Evolutionary conservation across 2,113 vertebrate genomes (phyloP).

Genomic region (Haemorhous mexicanus): DNA sequence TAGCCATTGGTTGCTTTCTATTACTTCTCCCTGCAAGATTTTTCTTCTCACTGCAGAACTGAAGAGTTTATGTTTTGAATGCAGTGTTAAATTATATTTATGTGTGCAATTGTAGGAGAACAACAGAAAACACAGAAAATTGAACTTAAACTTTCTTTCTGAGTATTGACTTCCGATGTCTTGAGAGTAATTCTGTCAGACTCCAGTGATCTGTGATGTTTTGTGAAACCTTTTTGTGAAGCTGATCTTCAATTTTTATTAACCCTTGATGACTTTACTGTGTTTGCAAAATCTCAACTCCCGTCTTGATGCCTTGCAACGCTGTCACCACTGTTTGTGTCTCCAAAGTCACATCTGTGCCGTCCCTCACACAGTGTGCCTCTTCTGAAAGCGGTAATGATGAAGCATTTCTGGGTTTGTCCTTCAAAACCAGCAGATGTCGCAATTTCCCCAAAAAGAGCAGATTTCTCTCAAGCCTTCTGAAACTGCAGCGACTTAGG

Average conservation of each 20-base stretch:
- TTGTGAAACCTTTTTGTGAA: not conserved
- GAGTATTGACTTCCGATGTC: not conserved
- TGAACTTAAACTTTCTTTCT: not conserved
- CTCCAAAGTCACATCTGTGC: not conserved
- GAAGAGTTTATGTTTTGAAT: not conserved
- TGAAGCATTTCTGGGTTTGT: not conserved
- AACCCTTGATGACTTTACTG: not conserved
- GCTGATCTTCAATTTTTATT: not conserved
- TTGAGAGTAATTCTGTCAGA: not conserved
- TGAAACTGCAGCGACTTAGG: not conserved
- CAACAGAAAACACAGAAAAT: not conserved
- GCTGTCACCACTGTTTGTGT: not conserved
- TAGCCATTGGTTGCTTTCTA: not conserved
- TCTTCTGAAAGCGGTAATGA: not conserved
- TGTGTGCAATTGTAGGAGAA: not conserved
- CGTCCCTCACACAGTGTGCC: too few relatives aligned
- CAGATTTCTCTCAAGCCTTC: accelerated
- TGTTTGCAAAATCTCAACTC: not conserved
- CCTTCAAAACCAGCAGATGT: constrained; percentile 58
- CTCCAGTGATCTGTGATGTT: not conserved
- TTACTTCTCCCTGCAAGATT: not conserved
- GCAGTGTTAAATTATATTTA: not conserved
- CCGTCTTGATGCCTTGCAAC: not conserved
- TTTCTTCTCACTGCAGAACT: not conserved
- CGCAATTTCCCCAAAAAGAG: constrained; percentile 59